Evolutionary conservation across 2,797 vertebrate genomes (phyloP).

Genomic region (Rhinella marina): DNA sequence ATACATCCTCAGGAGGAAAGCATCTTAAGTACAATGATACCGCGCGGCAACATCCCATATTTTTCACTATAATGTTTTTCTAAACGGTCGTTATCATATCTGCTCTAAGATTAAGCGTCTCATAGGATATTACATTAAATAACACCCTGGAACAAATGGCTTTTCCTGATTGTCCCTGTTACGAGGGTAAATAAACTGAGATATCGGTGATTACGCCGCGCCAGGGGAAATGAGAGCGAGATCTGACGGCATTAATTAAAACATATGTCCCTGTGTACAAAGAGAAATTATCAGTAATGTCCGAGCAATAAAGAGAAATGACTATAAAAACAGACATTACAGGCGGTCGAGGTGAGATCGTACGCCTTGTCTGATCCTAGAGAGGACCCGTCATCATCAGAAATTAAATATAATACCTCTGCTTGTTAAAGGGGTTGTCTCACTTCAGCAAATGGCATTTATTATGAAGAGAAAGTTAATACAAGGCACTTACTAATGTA

Average conservation of each 20-base stretch:
- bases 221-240: not conserved
- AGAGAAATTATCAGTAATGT: not conserved
- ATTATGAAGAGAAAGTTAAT: too few species aligned
- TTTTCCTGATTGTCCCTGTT: not conserved
- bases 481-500: too few species aligned
- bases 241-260: not conserved
- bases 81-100: not conserved
- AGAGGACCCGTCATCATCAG: too few species aligned
- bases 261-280: conserved; percentile 18
- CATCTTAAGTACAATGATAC: too few species aligned
- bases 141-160: not conserved
- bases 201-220: not conserved
- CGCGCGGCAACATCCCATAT: too few species aligned
- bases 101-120: not conserved
- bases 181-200: not conserved
- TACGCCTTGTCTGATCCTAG: too few species aligned
- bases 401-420: too few species aligned
- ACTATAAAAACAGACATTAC: not conserved
- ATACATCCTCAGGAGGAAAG: not conserved
- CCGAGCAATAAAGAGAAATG: not conserved
- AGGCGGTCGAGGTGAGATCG: not conserved
- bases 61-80: not conserved
- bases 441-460: too few species aligned
- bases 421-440: too few species aligned
- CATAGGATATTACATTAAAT: not conserved